Evolutionary conservation across 1,140 invertebrate genomes (phyloP).

Genomic region (Cephus cinctus): DNA sequence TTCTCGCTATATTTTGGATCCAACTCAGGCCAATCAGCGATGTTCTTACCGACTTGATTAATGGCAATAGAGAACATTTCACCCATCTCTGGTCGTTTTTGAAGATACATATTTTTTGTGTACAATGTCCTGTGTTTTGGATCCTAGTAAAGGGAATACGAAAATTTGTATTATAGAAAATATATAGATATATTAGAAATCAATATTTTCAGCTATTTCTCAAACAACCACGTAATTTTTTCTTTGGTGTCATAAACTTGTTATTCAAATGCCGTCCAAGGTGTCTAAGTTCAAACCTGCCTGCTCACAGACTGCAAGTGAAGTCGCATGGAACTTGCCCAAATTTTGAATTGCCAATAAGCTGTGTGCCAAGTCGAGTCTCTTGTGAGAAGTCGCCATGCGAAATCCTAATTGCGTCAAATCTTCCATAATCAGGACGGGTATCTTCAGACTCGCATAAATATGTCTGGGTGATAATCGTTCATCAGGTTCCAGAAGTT

Average conservation of each 20-base stretch:
- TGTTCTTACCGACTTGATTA: conserved; percentile 28
- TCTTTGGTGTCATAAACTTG: too few relatives aligned
- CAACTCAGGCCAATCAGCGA: conserved; percentile 44
- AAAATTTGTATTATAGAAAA: conserved; percentile 13
- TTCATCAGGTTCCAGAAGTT: background rate
- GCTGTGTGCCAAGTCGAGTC: conserved; percentile 56
- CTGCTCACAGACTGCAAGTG: conserved; percentile 56
- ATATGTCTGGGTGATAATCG: conserved; percentile 33
- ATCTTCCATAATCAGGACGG: conserved; percentile 57
- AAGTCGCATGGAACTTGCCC: conserved; percentile 61
- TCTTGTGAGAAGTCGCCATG: conserved; percentile 56
- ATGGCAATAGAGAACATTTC: conserved; percentile 33
- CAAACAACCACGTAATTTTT: too few relatives aligned
- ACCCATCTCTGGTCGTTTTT: conserved; percentile 24
- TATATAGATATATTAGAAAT: background rate
- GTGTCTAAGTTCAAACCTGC: too few relatives aligned
- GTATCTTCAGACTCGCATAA: conserved; percentile 38
- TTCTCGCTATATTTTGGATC: conserved; percentile 50
- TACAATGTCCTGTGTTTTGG: conserved; percentile 44
- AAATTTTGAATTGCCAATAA: conserved; percentile 57
- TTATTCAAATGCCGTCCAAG: too few relatives aligned
- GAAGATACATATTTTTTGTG: conserved; percentile 40
- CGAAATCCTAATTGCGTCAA: conserved; percentile 56
- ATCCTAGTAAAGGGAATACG: conserved; percentile 38
- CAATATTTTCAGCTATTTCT: background rate